A percentile compares a stretch with the other conserved stretches of the same genome.
These are phyloP conservation scores for Oreochromis spilurus DNA, from an alignment of 2,113 vertebrate genomes.

Conservation along the genomic window DNA sequence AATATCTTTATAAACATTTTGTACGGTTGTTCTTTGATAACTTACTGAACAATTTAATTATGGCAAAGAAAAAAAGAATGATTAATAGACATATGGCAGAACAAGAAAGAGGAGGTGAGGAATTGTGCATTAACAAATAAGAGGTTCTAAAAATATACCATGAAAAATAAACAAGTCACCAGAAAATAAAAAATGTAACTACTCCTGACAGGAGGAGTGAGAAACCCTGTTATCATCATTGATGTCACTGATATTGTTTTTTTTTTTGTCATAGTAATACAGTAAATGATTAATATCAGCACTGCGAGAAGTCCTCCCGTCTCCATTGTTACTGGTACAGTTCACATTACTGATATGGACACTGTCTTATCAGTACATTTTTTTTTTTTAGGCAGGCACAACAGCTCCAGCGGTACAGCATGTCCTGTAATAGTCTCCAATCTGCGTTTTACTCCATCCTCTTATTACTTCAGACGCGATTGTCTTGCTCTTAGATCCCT, in stretches of 20 bases:
- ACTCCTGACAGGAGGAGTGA: slow-evolving; percentile 48
- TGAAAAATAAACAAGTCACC: slow-evolving; percentile 57
- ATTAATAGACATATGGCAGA: slow-evolving; percentile 38
- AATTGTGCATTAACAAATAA: slow-evolving; percentile 62
- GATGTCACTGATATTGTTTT: slow-evolving; percentile 66
- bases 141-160: slow-evolving; percentile 49
- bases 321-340: slow-evolving; percentile 32
- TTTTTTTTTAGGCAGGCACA: slow-evolving; percentile 41
- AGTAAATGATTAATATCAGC: slow-evolving; percentile 69
- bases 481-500: slow-evolving; percentile 48
- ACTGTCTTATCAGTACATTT: slow-evolving; percentile 29
- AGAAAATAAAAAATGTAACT: slow-evolving; percentile 33
- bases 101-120: slow-evolving; percentile 31
- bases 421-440: slow-evolving; percentile 5
- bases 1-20: slow-evolving; percentile 87
- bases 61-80: slow-evolving; percentile 46
- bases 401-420: slow-evolving; percentile 49
- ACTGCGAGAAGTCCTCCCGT: slow-evolving; percentile 49
- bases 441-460: slow-evolving; percentile 1
- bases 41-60: slow-evolving; percentile 63
- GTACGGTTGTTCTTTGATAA: slow-evolving; percentile 68
- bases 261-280: slow-evolving; percentile 59
- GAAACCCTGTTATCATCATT: slow-evolving; percentile 78
- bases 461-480: slow-evolving; percentile 25
- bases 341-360: slow-evolving; percentile 60